Evolutionary conservation across 2,888 invertebrate genomes (phyloP).

Genomic region (Netelia melanura): DNA sequence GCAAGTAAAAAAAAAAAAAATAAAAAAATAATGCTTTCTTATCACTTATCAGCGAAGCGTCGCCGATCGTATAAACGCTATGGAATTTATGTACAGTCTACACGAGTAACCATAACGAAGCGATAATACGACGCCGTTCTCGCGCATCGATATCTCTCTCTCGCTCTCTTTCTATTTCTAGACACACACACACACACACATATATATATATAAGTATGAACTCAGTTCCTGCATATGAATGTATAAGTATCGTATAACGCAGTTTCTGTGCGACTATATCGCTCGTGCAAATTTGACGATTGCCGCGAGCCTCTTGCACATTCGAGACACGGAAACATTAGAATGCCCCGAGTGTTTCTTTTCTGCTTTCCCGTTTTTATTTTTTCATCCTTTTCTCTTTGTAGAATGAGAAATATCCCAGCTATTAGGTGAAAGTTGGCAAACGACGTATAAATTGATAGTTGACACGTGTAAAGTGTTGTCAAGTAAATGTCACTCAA

Average conservation of each 20-base stretch:
- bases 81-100: slow-evolving; percentile 59
- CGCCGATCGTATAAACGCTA: slow-evolving; percentile 58
- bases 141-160: background rate
- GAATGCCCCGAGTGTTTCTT: slow-evolving; percentile 2
- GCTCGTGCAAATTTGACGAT: slow-evolving; percentile 27
- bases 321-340: slow-evolving; percentile 9
- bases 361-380: background rate
- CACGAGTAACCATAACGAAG: slow-evolving; percentile 52
- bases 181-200: background rate
- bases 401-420: slow-evolving; percentile 7
- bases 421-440: slow-evolving; percentile 28
- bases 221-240: background rate
- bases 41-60: slow-evolving; percentile 63
- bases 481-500: slow-evolving; percentile 43
- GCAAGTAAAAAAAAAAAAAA: slow-evolving; percentile 10
- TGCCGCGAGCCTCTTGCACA: background rate
- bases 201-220: background rate
- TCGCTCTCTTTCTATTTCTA: too few relatives aligned
- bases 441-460: slow-evolving; percentile 36
- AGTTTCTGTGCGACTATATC: background rate
- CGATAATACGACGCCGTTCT: slow-evolving; percentile 56
- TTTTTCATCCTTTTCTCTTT: slow-evolving; percentile 7
- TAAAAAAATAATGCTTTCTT: slow-evolving; percentile 55
- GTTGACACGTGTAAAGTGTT: slow-evolving; percentile 19
- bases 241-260: slow-evolving; percentile 8